A percentile compares a stretch with the other conserved stretches of the same genome.
Evolutionary conservation across 2,113 vertebrate species (phyloP).

Genomic region (Phalacrocorax carbo): DNA sequence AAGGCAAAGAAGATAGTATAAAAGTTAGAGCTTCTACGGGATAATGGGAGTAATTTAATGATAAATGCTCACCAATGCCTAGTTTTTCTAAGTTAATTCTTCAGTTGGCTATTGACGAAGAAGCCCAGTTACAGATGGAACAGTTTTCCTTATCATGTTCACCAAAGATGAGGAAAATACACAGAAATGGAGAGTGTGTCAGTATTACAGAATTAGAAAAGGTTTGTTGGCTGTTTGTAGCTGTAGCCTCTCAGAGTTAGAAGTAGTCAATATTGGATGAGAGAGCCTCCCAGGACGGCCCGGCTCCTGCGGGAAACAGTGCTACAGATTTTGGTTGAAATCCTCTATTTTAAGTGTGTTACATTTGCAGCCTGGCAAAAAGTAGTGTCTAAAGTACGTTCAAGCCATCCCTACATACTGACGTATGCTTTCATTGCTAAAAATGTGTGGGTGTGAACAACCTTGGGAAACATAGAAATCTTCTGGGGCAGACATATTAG

Average conservation of each 20-base stretch:
- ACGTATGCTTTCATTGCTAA: neutral
- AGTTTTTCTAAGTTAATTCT: conserved; percentile 29
- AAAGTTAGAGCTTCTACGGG: neutral
- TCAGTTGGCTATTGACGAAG: neutral
- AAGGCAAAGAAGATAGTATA: neutral
- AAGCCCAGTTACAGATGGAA: neutral
- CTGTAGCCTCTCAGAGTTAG: neutral
- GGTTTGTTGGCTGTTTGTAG: neutral
- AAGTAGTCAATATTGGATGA: neutral
- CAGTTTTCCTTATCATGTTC: neutral
- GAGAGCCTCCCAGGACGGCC: neutral
- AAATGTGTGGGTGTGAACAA: neutral
- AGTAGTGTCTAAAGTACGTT: neutral
- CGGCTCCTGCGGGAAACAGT: neutral
- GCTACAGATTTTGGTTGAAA: neutral
- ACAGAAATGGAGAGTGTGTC: neutral
- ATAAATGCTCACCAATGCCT: neutral
- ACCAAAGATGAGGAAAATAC: neutral
- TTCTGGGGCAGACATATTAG: neutral
- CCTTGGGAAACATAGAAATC: neutral
- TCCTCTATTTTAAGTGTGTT: neutral
- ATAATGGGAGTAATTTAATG: neutral
- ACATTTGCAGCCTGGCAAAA: neutral
- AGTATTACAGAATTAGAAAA: neutral
- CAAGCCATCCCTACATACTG: neutral